These are phyloP conservation scores for Acrossocheilus fasciatus DNA, from an alignment of 2,797 vertebrate genomes.

Conservation along the genomic window DNA sequence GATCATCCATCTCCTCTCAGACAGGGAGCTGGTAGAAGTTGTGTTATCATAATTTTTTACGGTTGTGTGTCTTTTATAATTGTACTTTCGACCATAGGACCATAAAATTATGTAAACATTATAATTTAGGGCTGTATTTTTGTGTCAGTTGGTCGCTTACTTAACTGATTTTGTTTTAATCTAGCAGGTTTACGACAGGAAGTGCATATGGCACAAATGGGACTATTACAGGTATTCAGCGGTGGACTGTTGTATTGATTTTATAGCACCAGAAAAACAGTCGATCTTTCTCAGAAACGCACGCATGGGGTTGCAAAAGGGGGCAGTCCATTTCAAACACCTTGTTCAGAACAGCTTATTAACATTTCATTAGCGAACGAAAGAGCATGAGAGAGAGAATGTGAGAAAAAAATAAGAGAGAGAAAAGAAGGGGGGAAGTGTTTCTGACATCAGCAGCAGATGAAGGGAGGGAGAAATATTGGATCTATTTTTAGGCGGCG, in stretches of 20 bases:
- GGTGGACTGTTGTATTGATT: background rate
- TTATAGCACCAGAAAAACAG: constrained; percentile 8
- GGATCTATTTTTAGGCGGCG: constrained; percentile 68
- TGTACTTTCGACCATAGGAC: background rate
- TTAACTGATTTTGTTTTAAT: background rate
- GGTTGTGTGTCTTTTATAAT: background rate
- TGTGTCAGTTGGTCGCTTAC: background rate
- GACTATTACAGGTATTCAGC: background rate
- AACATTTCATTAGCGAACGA: constrained; percentile 37
- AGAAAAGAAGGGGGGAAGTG: background rate
- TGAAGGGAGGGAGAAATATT: constrained; percentile 56
- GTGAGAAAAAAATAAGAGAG: background rate
- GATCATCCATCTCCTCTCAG: constrained; percentile 5
- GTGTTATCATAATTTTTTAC: background rate
- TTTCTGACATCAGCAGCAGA: constrained; percentile 56
- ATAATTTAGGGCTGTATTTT: background rate
- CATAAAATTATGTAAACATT: background rate
- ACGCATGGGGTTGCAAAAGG: background rate
- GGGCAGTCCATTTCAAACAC: background rate
- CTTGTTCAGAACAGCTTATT: constrained; percentile 19
- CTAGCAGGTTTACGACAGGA: background rate
- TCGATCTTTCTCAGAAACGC: background rate
- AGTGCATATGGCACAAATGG: background rate
- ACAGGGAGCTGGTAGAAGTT: background rate
- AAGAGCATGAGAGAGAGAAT: constrained; percentile 14